A percentile compares a stretch with the other conserved stretches of the same genome.
phyloP scores from a whole-genome alignment of 2,113 vertebrate species.

The Maccullochella peelii region DNA sequence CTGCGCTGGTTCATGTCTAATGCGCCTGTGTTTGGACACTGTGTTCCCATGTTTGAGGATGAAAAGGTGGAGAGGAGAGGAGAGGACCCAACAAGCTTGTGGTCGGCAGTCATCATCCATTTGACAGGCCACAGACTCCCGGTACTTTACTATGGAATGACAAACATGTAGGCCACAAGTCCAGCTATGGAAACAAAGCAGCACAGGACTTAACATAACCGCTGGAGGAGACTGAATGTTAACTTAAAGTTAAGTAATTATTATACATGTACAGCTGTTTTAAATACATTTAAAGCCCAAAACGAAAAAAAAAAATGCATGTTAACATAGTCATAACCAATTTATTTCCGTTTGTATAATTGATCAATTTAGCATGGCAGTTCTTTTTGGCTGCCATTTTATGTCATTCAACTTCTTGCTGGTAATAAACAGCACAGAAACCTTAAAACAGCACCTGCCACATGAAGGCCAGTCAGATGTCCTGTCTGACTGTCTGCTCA shows the following conservation, averaged over 20 bases:
- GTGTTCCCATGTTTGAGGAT: constrained; percentile 36
- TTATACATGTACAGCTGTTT: neutral
- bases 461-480: neutral
- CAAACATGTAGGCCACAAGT: constrained; percentile 72
- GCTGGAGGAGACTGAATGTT: constrained; percentile 17
- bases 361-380: neutral
- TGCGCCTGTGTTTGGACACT: constrained; percentile 51
- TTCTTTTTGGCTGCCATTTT: neutral
- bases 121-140: constrained; percentile 66
- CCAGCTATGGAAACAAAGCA: constrained; percentile 52
- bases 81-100: constrained; percentile 54
- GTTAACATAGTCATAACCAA: neutral
- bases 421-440: neutral
- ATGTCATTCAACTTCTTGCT: neutral
- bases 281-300: constrained; percentile 6
- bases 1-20: constrained; percentile 64
- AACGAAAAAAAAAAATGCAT: neutral
- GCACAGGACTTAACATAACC: constrained; percentile 31
- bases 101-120: constrained; percentile 58
- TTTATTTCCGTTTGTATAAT: neutral
- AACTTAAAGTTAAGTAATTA: neutral
- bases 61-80: constrained; percentile 14
- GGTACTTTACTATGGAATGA: constrained; percentile 79
- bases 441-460: neutral
- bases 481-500: constrained; percentile 14